phyloP scores from a whole-genome alignment of 1,140 invertebrate species.

The Paracyclopina nana region DNA sequence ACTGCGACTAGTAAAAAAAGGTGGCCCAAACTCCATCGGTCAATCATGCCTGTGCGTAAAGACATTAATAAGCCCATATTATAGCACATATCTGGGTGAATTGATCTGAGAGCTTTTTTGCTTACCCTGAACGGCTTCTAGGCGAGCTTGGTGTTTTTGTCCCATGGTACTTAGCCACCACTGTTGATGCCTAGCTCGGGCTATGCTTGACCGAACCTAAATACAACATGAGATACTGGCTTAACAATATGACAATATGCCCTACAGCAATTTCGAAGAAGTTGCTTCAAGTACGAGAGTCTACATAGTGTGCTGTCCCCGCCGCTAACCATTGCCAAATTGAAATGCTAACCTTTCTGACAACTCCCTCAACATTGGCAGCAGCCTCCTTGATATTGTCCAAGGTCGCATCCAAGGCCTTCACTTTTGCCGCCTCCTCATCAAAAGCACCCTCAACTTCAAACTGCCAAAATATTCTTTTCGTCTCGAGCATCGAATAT shows the following conservation, averaged over 20 bases:
- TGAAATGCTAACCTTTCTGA: background rate
- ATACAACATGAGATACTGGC: no score
- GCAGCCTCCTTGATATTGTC: background rate
- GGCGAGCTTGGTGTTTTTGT: background rate
- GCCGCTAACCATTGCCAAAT: background rate
- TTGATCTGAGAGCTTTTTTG: background rate
- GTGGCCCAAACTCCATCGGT: background rate
- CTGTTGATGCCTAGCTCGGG: background rate
- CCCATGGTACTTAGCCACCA: background rate
- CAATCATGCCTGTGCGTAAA: background rate
- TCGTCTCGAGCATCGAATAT: background rate
- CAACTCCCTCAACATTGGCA: background rate
- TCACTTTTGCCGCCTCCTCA: background rate
- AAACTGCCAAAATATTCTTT: background rate
- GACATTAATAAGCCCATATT: no score
- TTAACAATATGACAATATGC: no score
- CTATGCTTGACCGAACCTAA: background rate
- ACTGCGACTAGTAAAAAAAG: background rate
- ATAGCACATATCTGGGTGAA: background rate
- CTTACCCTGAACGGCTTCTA: background rate
- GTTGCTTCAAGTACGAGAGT: background rate
- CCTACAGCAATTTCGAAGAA: background rate
- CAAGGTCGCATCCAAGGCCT: background rate
- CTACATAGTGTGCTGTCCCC: background rate
- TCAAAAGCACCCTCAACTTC: background rate